Evolutionary conservation across 2,797 vertebrate genomes (phyloP).

Genomic region (Darevskia nairensis): DNA sequence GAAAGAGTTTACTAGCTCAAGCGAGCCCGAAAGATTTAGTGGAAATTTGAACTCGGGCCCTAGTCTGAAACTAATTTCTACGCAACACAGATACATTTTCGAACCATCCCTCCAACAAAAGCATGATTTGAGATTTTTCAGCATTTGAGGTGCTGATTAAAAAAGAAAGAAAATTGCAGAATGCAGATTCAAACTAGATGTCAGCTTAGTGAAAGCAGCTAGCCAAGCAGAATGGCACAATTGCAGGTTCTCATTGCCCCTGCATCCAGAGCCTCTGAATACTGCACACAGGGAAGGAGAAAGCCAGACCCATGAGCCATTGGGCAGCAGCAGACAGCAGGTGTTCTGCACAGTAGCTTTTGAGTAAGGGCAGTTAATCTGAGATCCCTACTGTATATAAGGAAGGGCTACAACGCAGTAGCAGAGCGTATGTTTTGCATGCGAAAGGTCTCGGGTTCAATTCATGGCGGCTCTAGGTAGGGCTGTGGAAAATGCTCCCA

Average conservation of each 20-base stretch:
- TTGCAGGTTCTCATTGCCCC: background rate
- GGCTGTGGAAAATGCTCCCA: background rate
- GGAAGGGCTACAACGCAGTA: background rate
- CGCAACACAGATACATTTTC: background rate
- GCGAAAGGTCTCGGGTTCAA: background rate
- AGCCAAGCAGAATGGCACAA: background rate
- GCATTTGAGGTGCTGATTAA: background rate
- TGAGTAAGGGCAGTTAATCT: background rate
- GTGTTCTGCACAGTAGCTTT: background rate
- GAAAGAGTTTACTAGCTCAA: background rate
- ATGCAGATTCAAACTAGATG: background rate
- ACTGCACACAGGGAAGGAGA: background rate
- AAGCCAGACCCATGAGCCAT: too few relatives aligned
- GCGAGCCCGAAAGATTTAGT: background rate
- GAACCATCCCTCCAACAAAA: background rate
- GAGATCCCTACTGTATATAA: too few relatives aligned
- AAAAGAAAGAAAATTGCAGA: background rate
- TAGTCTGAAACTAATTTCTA: background rate
- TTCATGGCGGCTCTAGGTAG: background rate
- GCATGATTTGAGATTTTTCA: background rate
- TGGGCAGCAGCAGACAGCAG: background rate
- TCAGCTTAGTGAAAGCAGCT: background rate
- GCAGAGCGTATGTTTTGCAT: too few relatives aligned
- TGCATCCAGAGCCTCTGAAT: background rate
- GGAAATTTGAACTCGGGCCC: background rate